phyloP scores from a whole-genome alignment of 2,888 invertebrate genomes.

The Ctenicera cuprea region DNA sequence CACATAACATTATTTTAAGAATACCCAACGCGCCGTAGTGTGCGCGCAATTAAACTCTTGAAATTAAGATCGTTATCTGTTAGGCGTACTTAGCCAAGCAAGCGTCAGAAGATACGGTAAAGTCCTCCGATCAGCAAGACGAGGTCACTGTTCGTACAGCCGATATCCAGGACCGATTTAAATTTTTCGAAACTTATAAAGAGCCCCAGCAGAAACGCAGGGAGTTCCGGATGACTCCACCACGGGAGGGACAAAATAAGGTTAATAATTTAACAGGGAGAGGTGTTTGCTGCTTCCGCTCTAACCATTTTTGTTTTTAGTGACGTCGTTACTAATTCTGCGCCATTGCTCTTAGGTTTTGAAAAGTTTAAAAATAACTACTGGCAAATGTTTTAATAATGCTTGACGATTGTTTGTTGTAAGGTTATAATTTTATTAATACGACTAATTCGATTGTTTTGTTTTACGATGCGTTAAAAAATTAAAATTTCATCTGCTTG shows the following conservation, averaged over 20 bases:
- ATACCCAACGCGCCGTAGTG: not conserved
- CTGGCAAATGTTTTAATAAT: not conserved
- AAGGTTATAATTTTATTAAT: conserved; percentile 6
- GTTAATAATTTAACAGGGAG: conserved; percentile 65
- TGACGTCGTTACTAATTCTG: conserved; percentile 27
- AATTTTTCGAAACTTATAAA: conserved; percentile 92
- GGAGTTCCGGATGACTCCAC: conserved; percentile 92
- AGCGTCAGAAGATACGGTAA: conserved; percentile 82
- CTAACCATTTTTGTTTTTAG: conserved; percentile 26
- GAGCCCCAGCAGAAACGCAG: conserved; percentile 82
- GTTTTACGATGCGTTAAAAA: not conserved
- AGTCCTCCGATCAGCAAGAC: conserved; percentile 82
- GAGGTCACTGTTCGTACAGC: conserved; percentile 88
- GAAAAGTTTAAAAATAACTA: conserved; percentile 19
- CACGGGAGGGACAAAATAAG: conserved; percentile 85
- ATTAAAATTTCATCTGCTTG: not conserved
- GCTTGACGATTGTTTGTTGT: too few species aligned
- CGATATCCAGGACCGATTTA: conserved; percentile 90
- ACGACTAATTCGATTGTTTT: not conserved
- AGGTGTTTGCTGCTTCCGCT: conserved; percentile 35
- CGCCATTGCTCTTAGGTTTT: conserved; percentile 20
- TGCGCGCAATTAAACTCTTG: not conserved
- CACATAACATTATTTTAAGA: not conserved
- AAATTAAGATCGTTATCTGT: conserved; percentile 21
- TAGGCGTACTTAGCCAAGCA: conserved; percentile 73